Conservation (phyloP, 2,888 invertebrate species). For the Incurvaria masculella region DNA sequence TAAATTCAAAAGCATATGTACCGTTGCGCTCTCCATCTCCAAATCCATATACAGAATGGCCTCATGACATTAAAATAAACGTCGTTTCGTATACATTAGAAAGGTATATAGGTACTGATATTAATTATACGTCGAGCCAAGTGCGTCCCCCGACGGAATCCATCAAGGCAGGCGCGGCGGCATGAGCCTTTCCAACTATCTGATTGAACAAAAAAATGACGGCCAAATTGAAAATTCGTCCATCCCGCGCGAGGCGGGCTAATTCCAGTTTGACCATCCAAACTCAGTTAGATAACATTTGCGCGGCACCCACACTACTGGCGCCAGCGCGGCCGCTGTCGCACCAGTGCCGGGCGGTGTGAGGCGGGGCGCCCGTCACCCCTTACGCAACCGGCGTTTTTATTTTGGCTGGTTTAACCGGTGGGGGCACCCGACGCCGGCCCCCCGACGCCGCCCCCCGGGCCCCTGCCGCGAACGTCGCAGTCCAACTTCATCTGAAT, state of each 20-base stretch:
- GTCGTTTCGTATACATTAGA: no score
- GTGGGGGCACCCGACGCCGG: slow-evolving; percentile 24
- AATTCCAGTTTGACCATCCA: slow-evolving; percentile 38
- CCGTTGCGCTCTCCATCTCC: no score
- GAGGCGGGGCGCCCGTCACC: slow-evolving; percentile 34
- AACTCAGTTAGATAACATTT: slow-evolving; percentile 57
- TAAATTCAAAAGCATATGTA: no score
- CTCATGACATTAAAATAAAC: no score
- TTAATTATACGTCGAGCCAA: neutral
- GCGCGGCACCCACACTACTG: slow-evolving; percentile 24
- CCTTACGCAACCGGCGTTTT: slow-evolving; percentile 56
- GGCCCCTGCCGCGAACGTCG: slow-evolving; percentile 48
- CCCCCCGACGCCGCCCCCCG: slow-evolving; percentile 42
- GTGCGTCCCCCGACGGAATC: neutral
- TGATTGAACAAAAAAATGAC: slow-evolving; percentile 35
- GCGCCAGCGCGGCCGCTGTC: neutral
- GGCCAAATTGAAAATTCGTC: slow-evolving; percentile 51
- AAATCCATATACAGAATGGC: no score
- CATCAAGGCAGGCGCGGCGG: neutral
- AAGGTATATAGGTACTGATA: no score
- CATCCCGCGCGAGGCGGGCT: slow-evolving; percentile 37
- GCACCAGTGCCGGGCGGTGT: slow-evolving; percentile 19
- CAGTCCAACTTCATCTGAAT: slow-evolving; percentile 58
- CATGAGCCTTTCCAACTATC: slow-evolving; percentile 38
- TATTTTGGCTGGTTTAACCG: slow-evolving; percentile 40